Conservation (phyloP, 2,113 vertebrate species). For the Capreolus pygargus region DNA sequence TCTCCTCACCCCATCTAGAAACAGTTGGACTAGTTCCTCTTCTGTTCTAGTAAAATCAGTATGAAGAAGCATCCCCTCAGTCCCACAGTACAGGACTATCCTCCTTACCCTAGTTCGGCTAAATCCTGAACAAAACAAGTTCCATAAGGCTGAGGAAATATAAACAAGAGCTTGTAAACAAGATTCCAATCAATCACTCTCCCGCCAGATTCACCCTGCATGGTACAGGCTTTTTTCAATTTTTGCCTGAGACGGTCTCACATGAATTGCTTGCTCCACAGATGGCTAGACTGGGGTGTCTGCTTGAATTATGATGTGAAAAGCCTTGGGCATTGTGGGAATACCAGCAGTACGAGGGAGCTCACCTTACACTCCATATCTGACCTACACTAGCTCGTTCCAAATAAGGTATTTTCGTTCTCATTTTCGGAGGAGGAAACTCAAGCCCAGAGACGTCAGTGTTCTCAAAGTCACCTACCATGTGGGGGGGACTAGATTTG, state of each 20-base stretch:
- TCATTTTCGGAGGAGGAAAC: background rate
- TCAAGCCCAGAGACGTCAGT: background rate
- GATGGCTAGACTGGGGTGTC: background rate
- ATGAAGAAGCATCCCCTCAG: background rate
- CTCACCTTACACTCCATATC: background rate
- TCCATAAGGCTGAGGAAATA: background rate
- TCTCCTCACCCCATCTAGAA: background rate
- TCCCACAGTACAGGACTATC: background rate
- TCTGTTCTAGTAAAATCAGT: background rate
- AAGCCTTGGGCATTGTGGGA: background rate
- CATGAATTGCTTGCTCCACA: background rate
- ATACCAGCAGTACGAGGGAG: rapidly evolving
- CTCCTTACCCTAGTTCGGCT: background rate
- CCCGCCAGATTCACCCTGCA: background rate
- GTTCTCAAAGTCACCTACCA: background rate
- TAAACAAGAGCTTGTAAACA: conserved; percentile 26
- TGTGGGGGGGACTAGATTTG: background rate
- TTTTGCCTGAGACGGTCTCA: background rate
- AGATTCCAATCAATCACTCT: background rate
- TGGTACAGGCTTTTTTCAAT: background rate
- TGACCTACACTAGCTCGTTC: background rate
- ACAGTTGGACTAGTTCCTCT: background rate
- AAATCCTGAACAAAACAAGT: conserved; percentile 31
- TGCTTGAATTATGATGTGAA: background rate
- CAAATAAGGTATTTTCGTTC: background rate